Conservation (phyloP, 2,113 vertebrate genomes). For the Synodontis membranacea region DNA sequence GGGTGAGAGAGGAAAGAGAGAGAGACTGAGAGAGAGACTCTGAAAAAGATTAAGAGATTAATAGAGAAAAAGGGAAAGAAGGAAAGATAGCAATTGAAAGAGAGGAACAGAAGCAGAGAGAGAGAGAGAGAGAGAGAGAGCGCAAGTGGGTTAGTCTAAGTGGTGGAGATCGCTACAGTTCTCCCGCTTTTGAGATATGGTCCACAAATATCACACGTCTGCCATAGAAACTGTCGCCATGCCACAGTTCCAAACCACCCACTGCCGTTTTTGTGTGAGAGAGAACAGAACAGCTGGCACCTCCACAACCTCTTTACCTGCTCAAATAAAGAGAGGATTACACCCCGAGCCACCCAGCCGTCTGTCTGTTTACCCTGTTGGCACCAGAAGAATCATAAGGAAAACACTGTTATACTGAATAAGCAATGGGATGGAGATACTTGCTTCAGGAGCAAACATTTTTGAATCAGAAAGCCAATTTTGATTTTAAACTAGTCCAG, state of each 20-base stretch:
- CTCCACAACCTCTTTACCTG: slow-evolving; percentile 68
- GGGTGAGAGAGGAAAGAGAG: slow-evolving; percentile 15
- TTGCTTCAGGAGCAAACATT: slow-evolving; percentile 28
- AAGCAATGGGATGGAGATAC: slow-evolving; percentile 24
- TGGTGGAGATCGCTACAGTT: slow-evolving; percentile 89
- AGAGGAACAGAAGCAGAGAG: neutral
- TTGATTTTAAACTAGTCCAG: slow-evolving; percentile 11
- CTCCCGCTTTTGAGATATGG: slow-evolving; percentile 77
- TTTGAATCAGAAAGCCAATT: slow-evolving; percentile 12
- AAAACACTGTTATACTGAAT: slow-evolving; percentile 36
- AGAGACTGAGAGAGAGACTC: neutral
- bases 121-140: slow-evolving; percentile 16
- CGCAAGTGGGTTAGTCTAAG: slow-evolving; percentile 72
- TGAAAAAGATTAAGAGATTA: slow-evolving; percentile 1
- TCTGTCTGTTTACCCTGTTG: slow-evolving; percentile 48
- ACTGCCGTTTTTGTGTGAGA: slow-evolving; percentile 37
- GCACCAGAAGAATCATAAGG: slow-evolving; percentile 39
- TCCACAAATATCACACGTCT: slow-evolving; percentile 84
- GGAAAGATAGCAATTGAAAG: neutral
- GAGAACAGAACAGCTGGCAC: slow-evolving; percentile 83
- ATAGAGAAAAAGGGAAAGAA: slow-evolving; percentile 15
- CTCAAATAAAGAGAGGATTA: slow-evolving; percentile 54
- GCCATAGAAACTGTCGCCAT: slow-evolving; percentile 76
- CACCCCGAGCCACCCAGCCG: slow-evolving; percentile 33
- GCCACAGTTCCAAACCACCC: slow-evolving; percentile 75